Evolutionary conservation across 92 coral and sea anemone species (phyloP).

Genomic region (Palythoa grandiflora): DNA sequence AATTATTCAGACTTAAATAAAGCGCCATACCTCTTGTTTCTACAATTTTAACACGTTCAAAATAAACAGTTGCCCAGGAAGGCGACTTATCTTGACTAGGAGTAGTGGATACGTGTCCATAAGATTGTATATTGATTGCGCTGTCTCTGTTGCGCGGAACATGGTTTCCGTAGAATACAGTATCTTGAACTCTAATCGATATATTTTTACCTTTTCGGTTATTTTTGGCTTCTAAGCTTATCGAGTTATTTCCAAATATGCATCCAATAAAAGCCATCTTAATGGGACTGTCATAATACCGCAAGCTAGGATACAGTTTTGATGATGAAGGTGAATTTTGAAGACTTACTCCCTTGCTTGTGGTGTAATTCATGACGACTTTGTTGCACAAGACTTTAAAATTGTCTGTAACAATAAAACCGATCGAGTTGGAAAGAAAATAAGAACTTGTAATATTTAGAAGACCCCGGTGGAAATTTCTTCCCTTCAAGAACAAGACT

Average conservation of each 20-base stretch:
- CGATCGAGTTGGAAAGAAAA: neutral
- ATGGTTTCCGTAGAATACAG: neutral
- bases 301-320: neutral
- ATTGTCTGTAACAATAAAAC: neutral
- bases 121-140: neutral
- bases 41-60: neutral
- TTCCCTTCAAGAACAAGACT: neutral
- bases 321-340: neutral
- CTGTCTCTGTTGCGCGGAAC: neutral
- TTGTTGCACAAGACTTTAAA: neutral
- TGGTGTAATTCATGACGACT: neutral
- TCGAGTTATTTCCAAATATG: neutral
- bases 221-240: neutral
- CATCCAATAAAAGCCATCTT: neutral
- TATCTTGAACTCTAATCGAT: neutral
- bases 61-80: neutral
- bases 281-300: no score
- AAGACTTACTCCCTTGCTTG: neutral
- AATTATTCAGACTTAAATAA: neutral
- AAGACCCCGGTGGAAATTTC: neutral
- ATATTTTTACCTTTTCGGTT: neutral
- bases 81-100: neutral
- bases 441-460: slow-evolving; percentile 16
- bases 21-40: neutral
- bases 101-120: neutral